A percentile compares a stretch with the other conserved stretches of the same genome.
These are phyloP conservation scores for Ramphastos sulfuratus DNA, from an alignment of 2,113 vertebrate species.

Conservation along the genomic window DNA sequence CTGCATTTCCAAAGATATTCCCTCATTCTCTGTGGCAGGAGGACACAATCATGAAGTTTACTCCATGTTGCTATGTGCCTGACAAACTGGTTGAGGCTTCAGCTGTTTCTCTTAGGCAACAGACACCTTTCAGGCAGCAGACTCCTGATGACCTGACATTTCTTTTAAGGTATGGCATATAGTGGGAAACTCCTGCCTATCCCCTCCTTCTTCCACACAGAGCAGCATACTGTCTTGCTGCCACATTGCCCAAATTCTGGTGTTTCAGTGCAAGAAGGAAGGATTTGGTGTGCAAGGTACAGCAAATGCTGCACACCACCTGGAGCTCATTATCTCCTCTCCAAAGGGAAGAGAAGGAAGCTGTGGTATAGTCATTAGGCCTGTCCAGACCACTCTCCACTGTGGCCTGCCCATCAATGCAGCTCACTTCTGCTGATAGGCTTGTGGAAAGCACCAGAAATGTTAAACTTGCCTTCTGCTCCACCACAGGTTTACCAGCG, in stretches of 20 bases:
- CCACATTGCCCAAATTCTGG: background rate
- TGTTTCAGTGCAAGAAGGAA: background rate
- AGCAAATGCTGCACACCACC: accelerated
- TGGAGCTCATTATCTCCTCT: background rate
- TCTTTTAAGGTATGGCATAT: background rate
- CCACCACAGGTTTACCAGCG: background rate
- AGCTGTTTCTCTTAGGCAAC: background rate
- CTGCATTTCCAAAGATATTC: background rate
- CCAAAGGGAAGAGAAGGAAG: background rate
- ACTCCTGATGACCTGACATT: background rate
- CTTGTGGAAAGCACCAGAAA: background rate
- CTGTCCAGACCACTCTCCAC: background rate
- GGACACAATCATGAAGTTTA: background rate
- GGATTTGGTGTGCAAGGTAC: accelerated
- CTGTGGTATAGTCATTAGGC: background rate
- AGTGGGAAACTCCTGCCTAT: background rate
- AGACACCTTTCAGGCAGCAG: background rate
- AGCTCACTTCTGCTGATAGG: background rate
- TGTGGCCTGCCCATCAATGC: background rate
- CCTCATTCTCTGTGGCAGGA: background rate
- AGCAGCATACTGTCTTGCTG: accelerated
- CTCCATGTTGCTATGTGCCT: background rate
- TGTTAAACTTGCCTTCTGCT: background rate
- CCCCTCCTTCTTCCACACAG: background rate
- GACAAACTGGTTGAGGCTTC: background rate